phyloP scores from a whole-genome alignment of 2,797 vertebrate species.

The Thaleichthys pacificus region DNA sequence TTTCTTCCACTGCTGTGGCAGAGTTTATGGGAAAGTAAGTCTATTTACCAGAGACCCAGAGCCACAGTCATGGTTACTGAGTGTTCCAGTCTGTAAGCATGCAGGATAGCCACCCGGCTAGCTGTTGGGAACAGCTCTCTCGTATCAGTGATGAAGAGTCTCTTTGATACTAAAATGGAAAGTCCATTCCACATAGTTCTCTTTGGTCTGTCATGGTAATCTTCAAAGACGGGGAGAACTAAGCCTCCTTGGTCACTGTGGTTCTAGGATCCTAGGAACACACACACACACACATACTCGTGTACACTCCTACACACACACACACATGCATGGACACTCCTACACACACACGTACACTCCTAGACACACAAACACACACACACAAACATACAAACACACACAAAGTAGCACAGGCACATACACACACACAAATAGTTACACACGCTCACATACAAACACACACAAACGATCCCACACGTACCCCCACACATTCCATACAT shows the following conservation, averaged over 20 bases:
- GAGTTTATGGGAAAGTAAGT: not conserved
- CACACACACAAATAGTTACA: not conserved
- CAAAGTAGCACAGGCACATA: not conserved
- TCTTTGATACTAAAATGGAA: slow-evolving; percentile 57
- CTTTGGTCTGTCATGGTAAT: slow-evolving; percentile 63
- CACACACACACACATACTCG: not conserved
- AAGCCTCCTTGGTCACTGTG: slow-evolving; percentile 43
- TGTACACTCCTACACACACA: not conserved
- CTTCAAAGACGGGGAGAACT: slow-evolving; percentile 60
- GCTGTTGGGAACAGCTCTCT: slow-evolving; percentile 27
- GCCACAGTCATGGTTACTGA: slow-evolving; percentile 10
- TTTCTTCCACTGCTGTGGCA: not conserved
- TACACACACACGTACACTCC: not conserved
- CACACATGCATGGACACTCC: not conserved
- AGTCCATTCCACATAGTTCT: slow-evolving; percentile 40
- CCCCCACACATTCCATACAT: not conserved
- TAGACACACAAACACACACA: not conserved
- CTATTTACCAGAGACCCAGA: slow-evolving; percentile 10
- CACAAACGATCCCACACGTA: not conserved
- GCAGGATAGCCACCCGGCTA: slow-evolving; percentile 31
- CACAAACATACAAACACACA: not conserved
- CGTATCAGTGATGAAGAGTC: slow-evolving; percentile 29
- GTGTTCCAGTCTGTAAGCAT: slow-evolving; percentile 30
- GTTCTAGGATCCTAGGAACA: slow-evolving; percentile 32
- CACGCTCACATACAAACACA: not conserved